These are phyloP conservation scores for Phylloscopus whistleri DNA, from an alignment of 2,113 vertebrate species.

Conservation along the genomic window DNA sequence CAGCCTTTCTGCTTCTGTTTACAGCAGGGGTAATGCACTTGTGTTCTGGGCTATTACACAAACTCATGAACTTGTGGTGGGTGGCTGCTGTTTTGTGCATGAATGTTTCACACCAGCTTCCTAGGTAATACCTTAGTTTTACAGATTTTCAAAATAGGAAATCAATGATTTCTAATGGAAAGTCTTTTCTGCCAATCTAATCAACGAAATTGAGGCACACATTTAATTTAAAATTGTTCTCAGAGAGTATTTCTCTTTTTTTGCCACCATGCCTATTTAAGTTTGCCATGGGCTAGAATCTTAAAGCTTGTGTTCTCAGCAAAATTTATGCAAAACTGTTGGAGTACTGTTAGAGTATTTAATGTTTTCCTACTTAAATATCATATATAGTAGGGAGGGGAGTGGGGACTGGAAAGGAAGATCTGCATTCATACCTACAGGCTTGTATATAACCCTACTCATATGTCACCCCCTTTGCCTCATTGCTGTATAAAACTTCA, in stretches of 20 bases:
- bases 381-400: not conserved
- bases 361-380: not conserved
- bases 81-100: not conserved
- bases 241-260: not conserved
- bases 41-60: conserved; percentile 28
- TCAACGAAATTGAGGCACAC: not conserved
- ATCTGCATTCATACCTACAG: not conserved
- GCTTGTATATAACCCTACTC: not conserved
- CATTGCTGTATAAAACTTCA: not conserved
- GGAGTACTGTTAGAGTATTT: not conserved
- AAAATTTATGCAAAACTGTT: not conserved
- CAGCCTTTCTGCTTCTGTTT: not conserved
- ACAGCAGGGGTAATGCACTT: not conserved
- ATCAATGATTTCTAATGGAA: not conserved
- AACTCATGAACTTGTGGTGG: not conserved
- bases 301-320: not conserved
- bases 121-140: not conserved
- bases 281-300: not conserved
- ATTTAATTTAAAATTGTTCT: conserved; percentile 14
- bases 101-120: not conserved
- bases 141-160: not conserved
- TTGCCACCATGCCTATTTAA: not conserved
- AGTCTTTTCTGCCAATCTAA: not conserved
- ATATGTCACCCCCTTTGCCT: not conserved
- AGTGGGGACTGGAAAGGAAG: not conserved